Evolutionary conservation across 2,113 vertebrate genomes (phyloP), one percentile per base, ranked within the genome.

Genomic region (Sisor rabdophorus): DNA sequence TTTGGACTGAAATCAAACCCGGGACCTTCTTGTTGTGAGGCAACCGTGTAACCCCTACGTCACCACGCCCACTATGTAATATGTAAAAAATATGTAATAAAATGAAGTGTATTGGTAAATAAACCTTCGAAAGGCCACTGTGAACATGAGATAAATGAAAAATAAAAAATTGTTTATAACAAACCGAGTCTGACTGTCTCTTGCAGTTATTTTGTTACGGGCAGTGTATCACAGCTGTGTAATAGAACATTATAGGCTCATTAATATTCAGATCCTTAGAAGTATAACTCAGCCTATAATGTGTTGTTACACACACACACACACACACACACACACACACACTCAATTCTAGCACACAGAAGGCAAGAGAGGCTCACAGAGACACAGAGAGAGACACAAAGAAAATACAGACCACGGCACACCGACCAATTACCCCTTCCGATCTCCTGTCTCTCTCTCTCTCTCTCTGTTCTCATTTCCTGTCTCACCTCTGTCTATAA

Each of bases 401-500:
- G 87, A 81, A 85, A 86, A 84, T 87, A 85, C 84, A 89, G 88
- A 90, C 85, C 82, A 89, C 74, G 71, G 88, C 79, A 91, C 89
- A 90, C 83, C 82, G 88, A 88, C 88, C 75, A 68, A 87, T 83
- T 85, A 85, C 82, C n/a, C 67, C 81, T 77, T 85, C 83, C 84
- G 81, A 83, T 72, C 70, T 68, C 40, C 83, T 84, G 85, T 89
- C 87, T 86, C 81, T 83, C 84, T 85, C 85, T 86, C 87, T 81
- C 87, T 85, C 86, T 77, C 84, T 61, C 65, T 17, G 71, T 81
- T 64, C 44, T 59, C 72, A 76, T 53, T 75, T 75, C 72, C 88
- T 87, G 80, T 87, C 89, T 91, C 91, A 90, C 90, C 90, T 91
- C 89, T 87, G 84, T 89, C 91, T 86, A 89, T 83, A 89, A 95